Evolutionary conservation across 2,797 vertebrate species (phyloP), one percentile per base, ranked within the genome.

Genomic region (Dendrocincla tyrannina): DNA sequence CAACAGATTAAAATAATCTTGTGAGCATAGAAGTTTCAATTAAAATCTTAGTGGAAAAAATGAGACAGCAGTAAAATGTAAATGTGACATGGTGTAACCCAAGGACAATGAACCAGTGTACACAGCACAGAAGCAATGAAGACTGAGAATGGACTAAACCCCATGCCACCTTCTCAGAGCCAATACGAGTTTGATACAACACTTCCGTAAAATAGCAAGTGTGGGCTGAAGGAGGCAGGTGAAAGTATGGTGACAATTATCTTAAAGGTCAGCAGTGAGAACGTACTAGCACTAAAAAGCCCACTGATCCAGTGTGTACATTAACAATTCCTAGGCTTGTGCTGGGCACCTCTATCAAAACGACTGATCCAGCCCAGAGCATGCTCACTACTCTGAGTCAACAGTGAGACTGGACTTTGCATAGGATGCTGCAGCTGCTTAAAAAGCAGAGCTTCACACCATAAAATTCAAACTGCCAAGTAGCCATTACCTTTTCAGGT

Each of bases 281-380:
- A 18, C 7, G 10, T 3, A 8, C 17, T 11, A 76, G 19, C 62
- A 19, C 27, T 25, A 2, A 30, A 5, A 0, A n/a, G 11, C 17
- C 24, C 47, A 15, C 18, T 28, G 22, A 22, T n/a, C 23, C 32
- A 53, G 25, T 6, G 20, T 30, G 20, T 9, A 28, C 1, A 2
- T 24, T 2, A 42, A 32, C 12, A 53, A 7, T 15, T 56, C 25
- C 59, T 11, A 42, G 19, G 15, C 7, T 52, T 44, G 15, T 59
- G 24, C 27, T 19, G 39, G 35, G 33, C 41, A 49, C 14, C 19
- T 0, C 0, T 1, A 19, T 17, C 50, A 52, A 56, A 58, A 10
- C 3, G 9, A 23, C 33, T 13, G 33, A 42, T 53, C 28, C 60
- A 72, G 56, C 17, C 62, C 41, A 60, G 35, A 39, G 16, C 0